Percentiles rank a stretch among this genome's conserved stretches.
These are phyloP conservation scores for Cephus rjabovi DNA, from an alignment of 2,888 invertebrate species.

Conservation along the genomic window DNA sequence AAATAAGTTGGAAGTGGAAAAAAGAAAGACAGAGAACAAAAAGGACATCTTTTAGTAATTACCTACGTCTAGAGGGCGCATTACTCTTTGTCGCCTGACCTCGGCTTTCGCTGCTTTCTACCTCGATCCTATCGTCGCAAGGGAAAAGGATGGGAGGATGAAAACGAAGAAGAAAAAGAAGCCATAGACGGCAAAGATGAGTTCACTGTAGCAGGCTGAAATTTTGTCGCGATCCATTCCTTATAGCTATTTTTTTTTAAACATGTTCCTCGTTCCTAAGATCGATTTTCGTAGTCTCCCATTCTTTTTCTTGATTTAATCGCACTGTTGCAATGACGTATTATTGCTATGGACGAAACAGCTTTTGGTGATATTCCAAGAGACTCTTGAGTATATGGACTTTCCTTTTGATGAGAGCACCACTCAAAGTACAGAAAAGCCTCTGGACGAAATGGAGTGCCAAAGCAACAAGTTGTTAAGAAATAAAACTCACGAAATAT, in stretches of 20 bases:
- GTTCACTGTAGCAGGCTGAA: background rate
- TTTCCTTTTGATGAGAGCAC: background rate
- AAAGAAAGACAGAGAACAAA: conserved; percentile 10
- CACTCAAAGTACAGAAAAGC: background rate
- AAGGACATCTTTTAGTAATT: conserved; percentile 43
- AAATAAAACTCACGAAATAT: background rate
- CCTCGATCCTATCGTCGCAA: conserved; percentile 16
- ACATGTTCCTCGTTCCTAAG: background rate
- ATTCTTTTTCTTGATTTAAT: background rate
- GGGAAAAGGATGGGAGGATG: conserved; percentile 7
- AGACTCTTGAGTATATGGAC: background rate
- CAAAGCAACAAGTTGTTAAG: background rate
- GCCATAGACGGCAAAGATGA: background rate
- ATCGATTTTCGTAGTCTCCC: background rate
- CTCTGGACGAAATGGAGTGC: background rate
- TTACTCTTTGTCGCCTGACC: conserved; percentile 42
- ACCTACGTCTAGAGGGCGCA: conserved; percentile 40
- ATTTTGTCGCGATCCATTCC: background rate
- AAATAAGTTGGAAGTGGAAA: conserved; percentile 14
- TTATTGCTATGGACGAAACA: background rate
- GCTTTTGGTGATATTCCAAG: background rate
- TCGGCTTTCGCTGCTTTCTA: conserved; percentile 6
- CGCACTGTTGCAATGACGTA: background rate
- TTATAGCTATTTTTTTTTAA: background rate
- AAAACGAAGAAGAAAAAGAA: background rate